Evolutionary conservation across 2,888 invertebrate species (phyloP), one percentile per base, ranked within the genome.

Genomic region (Torymus aiolomorphi): DNA sequence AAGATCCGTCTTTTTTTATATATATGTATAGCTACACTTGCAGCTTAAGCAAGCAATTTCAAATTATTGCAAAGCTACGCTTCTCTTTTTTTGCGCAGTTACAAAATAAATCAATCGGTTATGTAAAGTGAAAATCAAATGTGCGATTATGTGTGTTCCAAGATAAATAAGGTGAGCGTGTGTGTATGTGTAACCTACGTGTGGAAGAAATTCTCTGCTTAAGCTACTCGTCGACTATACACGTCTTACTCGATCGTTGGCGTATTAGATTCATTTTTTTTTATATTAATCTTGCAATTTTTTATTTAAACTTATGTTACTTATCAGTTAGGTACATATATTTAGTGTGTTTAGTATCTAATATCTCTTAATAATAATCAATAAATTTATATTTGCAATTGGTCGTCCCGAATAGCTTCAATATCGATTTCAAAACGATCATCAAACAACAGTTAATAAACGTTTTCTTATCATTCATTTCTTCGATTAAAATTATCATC

Each of bases 341-440:
- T 69, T 63, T 80, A 69, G 59, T 72, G 59, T 59, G 24, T 59
- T 76, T 69, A 77, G n/a, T 77, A 65, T 63, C 63, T 80, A 77
- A 31, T 57, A 2, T 70, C 13, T 62, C 77, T 80, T 80, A 82
- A 57, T 78, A 75, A 67, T 78, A 80, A 82, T 77, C 62, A 80
- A 79, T 76, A 72, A 82, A 66, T 79, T 31, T 82, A 54, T 67
- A 74, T 67, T 65, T 67, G 67, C 71, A 66, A 82, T n/a, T 71
- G 54, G 61, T 78, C 71, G 67, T 80, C 72, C 78, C 74, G 80
- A 82, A 78, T 78, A 71, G 18, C 71, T 57, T 74, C 56, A 2
- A 70, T 49, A 13, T 59, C 12, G n/a, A 52, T 67, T 42, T 31
- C 31, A 76, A 56, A 75, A 65, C 31, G n/a, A 52, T 76, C 69